Conservation (phyloP, 1,140 invertebrate genomes). For the Neodiprion pinetum region DNA sequence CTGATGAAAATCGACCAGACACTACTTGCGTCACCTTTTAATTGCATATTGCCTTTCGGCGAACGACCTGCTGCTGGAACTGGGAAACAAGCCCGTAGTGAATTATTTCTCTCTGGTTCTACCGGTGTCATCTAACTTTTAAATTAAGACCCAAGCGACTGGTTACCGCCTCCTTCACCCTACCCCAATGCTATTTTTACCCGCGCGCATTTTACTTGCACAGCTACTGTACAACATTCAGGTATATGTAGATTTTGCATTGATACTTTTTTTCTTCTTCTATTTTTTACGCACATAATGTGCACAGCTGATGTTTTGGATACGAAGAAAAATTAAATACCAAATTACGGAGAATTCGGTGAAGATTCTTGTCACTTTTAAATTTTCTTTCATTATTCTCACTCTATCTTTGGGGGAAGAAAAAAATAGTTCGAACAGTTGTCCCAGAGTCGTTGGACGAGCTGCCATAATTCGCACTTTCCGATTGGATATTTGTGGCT, state of each 20-base stretch:
- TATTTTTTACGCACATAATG: neutral
- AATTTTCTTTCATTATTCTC: too few relatives aligned
- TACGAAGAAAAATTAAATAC: too few relatives aligned
- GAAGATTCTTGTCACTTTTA: too few relatives aligned
- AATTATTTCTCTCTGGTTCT: conserved; percentile 36
- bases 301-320: neutral
- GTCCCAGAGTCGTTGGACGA: too few relatives aligned
- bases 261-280: neutral
- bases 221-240: neutral
- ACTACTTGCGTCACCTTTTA: neutral
- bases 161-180: neutral
- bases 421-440: too few relatives aligned
- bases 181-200: too few relatives aligned
- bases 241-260: neutral
- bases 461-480: too few relatives aligned
- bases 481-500: neutral
- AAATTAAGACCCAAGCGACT: conserved; percentile 40
- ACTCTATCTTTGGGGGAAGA: too few relatives aligned
- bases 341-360: too few relatives aligned
- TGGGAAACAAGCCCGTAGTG: conserved; percentile 28
- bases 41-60: neutral
- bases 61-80: neutral
- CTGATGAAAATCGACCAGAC: neutral
- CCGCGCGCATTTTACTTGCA: too few relatives aligned
- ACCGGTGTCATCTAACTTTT: conserved; percentile 48